Percentiles rank a stretch among this genome's conserved stretches.
Evolutionary conservation across 2,113 vertebrate genomes (phyloP).

Genomic region (Thunnus maccoyii): DNA sequence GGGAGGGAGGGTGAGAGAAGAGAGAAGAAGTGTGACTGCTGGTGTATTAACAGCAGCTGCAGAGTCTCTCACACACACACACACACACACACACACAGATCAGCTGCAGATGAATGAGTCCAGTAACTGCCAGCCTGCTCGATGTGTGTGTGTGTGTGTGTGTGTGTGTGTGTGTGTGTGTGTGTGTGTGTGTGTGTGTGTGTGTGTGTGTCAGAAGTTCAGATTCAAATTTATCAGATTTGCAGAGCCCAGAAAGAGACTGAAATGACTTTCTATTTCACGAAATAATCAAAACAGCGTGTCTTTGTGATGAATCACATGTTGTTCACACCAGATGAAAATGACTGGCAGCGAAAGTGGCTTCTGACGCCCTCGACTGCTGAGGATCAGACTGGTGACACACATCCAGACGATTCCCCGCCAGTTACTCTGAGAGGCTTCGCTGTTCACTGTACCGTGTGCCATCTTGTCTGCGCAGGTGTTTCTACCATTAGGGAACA

Average conservation of each 20-base stretch:
- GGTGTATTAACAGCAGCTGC: constrained; percentile 51
- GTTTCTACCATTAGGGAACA: too few species aligned
- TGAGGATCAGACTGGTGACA: too few species aligned
- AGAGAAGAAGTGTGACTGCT: constrained; percentile 7
- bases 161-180: constrained; percentile 1
- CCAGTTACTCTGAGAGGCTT: too few species aligned
- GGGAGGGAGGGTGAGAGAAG: not conserved
- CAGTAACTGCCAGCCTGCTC: constrained; percentile 25
- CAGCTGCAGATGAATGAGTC: constrained; percentile 51
- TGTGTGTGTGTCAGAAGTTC: not conserved
- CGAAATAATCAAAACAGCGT: not conserved
- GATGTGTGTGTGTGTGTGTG: not conserved
- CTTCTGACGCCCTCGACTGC: too few species aligned
- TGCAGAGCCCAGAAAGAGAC: too few species aligned
- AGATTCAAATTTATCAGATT: too few species aligned
- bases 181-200: not conserved
- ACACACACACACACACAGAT: not conserved
- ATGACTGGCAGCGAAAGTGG: too few species aligned
- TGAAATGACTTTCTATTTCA: not conserved
- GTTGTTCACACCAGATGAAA: not conserved
- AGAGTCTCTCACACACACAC: constrained; percentile 14
- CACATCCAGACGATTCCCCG: too few species aligned
- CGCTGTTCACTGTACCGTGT: too few species aligned
- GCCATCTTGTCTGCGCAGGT: too few species aligned
- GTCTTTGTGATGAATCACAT: not conserved